phyloP scores from a whole-genome alignment of 2,888 invertebrate genomes.

The Cheilosia urbana region DNA sequence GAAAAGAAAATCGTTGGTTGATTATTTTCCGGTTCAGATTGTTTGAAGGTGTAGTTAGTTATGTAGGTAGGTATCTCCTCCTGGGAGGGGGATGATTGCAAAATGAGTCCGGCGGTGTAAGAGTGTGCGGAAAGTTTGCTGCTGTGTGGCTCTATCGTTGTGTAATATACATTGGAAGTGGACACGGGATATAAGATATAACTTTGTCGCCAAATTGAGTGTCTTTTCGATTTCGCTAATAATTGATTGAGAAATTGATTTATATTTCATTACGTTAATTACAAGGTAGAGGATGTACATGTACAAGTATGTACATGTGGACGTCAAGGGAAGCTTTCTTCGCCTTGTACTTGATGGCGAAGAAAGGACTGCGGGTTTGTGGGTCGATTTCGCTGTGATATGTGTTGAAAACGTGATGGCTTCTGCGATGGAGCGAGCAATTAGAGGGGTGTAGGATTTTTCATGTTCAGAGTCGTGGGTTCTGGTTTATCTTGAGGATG shows the following conservation, averaged over 20 bases:
- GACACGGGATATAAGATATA: slow-evolving; percentile 36
- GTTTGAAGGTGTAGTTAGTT: slow-evolving; percentile 42
- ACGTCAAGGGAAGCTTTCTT: background rate
- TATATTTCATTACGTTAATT: slow-evolving; percentile 70
- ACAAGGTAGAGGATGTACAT: slow-evolving; percentile 10
- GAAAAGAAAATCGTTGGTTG: slow-evolving; percentile 74
- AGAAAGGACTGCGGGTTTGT: background rate
- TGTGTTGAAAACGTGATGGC: no score
- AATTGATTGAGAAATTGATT: slow-evolving; percentile 63
- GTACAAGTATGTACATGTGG: no score
- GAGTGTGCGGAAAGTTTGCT: slow-evolving; percentile 33
- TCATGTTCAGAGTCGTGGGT: no score
- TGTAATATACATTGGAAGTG: background rate
- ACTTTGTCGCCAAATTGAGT: slow-evolving; percentile 37
- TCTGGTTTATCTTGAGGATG: no score
- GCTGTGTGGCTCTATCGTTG: background rate
- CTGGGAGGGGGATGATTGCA: slow-evolving; percentile 29
- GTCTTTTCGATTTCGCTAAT: slow-evolving; percentile 54
- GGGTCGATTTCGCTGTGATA: no score
- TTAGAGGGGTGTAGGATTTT: no score
- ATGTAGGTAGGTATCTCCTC: background rate
- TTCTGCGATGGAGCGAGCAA: no score
- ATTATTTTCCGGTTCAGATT: slow-evolving; percentile 74
- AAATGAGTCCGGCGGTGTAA: slow-evolving; percentile 48
- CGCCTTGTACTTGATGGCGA: background rate